Conservation (phyloP, 2,888 invertebrate genomes). For the Salpingus planirostris region DNA sequence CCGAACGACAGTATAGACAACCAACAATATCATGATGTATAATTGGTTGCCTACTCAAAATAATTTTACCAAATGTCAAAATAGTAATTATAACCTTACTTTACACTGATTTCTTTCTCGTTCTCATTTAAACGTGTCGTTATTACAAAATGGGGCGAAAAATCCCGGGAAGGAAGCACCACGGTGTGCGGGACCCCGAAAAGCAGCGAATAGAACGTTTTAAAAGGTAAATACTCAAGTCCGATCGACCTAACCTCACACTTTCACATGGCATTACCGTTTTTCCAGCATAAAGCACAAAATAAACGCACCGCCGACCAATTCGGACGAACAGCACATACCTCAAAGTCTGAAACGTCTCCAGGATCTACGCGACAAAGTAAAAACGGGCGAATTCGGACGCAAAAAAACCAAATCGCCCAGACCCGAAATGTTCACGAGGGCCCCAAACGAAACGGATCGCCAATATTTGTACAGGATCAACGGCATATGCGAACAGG, state of each 20-base stretch:
- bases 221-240: slow-evolving; percentile 47
- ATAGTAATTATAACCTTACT: too few species aligned
- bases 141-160: slow-evolving; percentile 74
- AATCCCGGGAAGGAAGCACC: slow-evolving; percentile 74
- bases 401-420: slow-evolving; percentile 13
- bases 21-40: too few species aligned
- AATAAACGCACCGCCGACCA: slow-evolving; percentile 65
- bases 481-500: slow-evolving; percentile 52
- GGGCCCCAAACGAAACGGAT: slow-evolving; percentile 53
- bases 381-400: slow-evolving; percentile 36
- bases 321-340: slow-evolving; percentile 62
- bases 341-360: slow-evolving; percentile 61
- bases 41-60: too few species aligned
- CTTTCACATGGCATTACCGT: slow-evolving; percentile 4
- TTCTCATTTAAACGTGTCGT: too few species aligned
- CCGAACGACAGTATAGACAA: too few species aligned
- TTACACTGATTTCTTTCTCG: too few species aligned
- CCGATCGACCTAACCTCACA: slow-evolving; percentile 4
- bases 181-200: slow-evolving; percentile 67
- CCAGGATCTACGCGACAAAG: slow-evolving; percentile 49
- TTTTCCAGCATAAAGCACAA: slow-evolving; percentile 55
- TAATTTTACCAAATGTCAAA: too few species aligned
- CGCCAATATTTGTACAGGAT: slow-evolving; percentile 57
- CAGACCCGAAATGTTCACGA: slow-evolving; percentile 41
- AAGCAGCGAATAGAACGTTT: slow-evolving; percentile 57